phyloP scores from a whole-genome alignment of 2,113 vertebrate species.

The Ophthalmolycus amberensis region DNA sequence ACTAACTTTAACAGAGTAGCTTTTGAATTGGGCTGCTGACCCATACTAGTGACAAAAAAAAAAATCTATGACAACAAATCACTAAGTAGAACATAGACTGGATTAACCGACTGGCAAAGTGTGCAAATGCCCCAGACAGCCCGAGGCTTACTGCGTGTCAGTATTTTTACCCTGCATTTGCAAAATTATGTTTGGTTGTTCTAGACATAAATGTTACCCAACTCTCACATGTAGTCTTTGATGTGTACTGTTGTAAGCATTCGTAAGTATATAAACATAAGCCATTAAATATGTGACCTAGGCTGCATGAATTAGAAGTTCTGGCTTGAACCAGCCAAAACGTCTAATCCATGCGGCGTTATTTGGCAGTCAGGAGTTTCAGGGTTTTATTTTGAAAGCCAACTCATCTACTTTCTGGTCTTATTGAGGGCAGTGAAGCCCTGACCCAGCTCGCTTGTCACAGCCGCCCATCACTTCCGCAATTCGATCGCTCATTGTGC shows the following conservation, averaged over 20 bases:
- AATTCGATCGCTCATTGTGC: conserved; percentile 60
- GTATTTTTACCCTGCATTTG: neutral
- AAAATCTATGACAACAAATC: neutral
- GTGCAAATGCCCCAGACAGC: neutral
- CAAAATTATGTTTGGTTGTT: neutral
- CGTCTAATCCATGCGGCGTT: neutral
- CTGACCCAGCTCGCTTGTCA: conserved; percentile 28
- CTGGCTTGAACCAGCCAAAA: neutral
- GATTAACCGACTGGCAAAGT: neutral
- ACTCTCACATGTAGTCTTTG: neutral
- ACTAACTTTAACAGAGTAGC: neutral
- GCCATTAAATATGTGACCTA: no score
- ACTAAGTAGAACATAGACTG: neutral
- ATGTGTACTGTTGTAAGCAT: neutral
- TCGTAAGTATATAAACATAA: neutral
- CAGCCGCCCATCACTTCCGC: conserved; percentile 68
- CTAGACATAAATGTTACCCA: neutral
- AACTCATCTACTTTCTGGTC: neutral
- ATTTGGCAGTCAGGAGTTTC: neutral
- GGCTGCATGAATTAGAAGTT: neutral
- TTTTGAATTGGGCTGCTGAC: neutral
- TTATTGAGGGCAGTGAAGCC: neutral
- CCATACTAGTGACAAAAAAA: neutral
- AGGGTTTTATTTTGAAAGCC: conserved; percentile 56
- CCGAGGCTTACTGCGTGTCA: neutral